Evolutionary conservation across 2,797 vertebrate genomes (phyloP), one percentile per base, ranked within the genome.

Genomic region (Microchirus variegatus): DNA sequence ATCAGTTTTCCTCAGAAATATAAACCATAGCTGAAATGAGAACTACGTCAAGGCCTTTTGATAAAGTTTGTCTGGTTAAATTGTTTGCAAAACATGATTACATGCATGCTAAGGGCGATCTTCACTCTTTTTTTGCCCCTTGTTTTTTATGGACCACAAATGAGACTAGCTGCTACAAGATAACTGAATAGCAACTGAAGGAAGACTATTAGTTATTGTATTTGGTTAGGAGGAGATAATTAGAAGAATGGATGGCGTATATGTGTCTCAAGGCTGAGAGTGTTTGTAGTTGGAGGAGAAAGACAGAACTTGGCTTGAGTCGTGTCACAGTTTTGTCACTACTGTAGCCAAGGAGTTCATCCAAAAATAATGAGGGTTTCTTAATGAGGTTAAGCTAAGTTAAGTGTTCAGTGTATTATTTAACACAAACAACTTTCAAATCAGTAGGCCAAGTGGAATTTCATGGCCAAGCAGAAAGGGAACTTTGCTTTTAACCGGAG

Each of bases 311-410:
- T 19, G 0, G 12, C 53, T 63, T 17, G 58, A 70, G 57, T 42
- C 15, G 10, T 60, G 17, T 45, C 42, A 62, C 53, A 14, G 84
- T 31, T 87, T 66, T 91, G 93, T 91, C 87, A 78, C 84, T 63
- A 13, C 63, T 56, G 73, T 68, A 83, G 57, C 86, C 53, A 26
- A 90, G 81, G 62, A 73, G 60, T 73, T 91, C 90, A 92, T 94
- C 86, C 84, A 91, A 84, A 91, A 91, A 74, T 94, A 90, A 94
- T 91, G 90, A 91, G 82, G 53, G n/a, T n/a, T n/a, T n/a, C n/a
- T n/a, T n/a, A n/a, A n/a, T n/a, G 90, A 91, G 82, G 53, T 72
- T 62, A 64, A 78, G 68, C 64, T 22, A 22, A 65, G 65, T 70
- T 70, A 75, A 81, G 73, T 59, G 56, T 57, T 46, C 36, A 67